A percentile compares a stretch with the other conserved stretches of the same genome.
These are phyloP conservation scores for Ianthella basta DNA, from an alignment of 37 sponge, comb jelly and placozoan genomes.

Conservation along the genomic window DNA sequence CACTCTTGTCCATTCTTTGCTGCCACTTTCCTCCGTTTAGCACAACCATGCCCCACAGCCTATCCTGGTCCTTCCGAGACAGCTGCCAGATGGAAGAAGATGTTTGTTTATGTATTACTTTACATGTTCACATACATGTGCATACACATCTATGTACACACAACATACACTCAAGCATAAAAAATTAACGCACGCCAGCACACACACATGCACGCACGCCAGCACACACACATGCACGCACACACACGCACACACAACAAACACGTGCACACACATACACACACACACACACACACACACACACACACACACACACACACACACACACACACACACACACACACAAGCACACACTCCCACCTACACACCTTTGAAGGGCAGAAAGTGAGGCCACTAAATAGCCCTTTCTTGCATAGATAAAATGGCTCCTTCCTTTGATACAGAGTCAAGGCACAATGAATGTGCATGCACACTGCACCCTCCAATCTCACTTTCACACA, in stretches of 20 bases:
- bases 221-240: not conserved
- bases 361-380: conserved; percentile 58
- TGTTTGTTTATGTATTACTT: too few species aligned
- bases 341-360: not conserved
- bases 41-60: conserved; percentile 60
- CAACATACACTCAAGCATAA: not conserved
- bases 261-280: not conserved
- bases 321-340: not conserved
- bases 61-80: conserved; percentile 55
- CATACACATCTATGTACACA: not conserved
- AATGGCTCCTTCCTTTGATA: conserved; percentile 44
- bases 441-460: not conserved
- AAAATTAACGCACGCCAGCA: not conserved
- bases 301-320: conserved; percentile 1
- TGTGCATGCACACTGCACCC: not conserved
- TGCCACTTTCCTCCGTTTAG: conserved; percentile 73
- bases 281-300: conserved; percentile 2
- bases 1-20: conserved; percentile 44
- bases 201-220: not conserved
- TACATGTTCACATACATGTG: not conserved
- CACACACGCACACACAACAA: not conserved
- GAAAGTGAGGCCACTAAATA: conserved; percentile 58
- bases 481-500: not conserved
- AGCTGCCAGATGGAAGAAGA: conserved; percentile 32
- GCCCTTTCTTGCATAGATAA: conserved; percentile 14